Conservation (phyloP, 1,140 invertebrate species). For the Notospermus geniculatus region DNA sequence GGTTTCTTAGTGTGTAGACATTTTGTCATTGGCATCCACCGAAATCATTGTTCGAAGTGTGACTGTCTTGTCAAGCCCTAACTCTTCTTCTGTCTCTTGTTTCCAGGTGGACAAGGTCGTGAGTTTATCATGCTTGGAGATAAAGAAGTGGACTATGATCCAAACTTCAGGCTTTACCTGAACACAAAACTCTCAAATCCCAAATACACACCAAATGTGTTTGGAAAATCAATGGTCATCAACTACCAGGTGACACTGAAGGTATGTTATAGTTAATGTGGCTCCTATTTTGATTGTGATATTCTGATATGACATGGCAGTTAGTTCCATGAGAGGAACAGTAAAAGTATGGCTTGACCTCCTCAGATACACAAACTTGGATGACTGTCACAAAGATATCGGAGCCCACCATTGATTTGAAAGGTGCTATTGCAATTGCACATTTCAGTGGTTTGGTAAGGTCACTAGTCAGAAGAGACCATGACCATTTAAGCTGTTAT, state of each 20-base stretch:
- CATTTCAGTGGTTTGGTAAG: neutral
- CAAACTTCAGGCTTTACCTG: slow-evolving; percentile 80
- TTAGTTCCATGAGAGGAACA: too few species aligned
- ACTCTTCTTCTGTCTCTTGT: slow-evolving; percentile 3
- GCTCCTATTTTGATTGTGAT: too few species aligned
- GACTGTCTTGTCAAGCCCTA: neutral
- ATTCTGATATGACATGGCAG: too few species aligned
- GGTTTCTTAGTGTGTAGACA: too few species aligned
- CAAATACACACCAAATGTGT: slow-evolving; percentile 76
- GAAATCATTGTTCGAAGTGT: neutral
- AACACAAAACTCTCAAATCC: slow-evolving; percentile 87
- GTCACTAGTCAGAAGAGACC: too few species aligned
- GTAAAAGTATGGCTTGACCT: too few species aligned
- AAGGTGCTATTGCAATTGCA: neutral
- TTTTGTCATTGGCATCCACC: neutral
- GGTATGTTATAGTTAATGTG: too few species aligned
- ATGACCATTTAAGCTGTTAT: too few species aligned
- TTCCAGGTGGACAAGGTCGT: slow-evolving; percentile 66
- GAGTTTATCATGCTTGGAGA: slow-evolving; percentile 63
- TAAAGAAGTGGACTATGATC: slow-evolving; percentile 67
- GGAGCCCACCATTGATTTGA: neutral
- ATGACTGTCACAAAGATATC: too few species aligned
- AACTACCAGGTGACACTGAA: slow-evolving; percentile 85
- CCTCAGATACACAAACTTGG: too few species aligned
- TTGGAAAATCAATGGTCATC: slow-evolving; percentile 82